Base-by-base conservation (phyloP, 2,113 vertebrate species). In the Rhabdornis inornatus region DNA sequence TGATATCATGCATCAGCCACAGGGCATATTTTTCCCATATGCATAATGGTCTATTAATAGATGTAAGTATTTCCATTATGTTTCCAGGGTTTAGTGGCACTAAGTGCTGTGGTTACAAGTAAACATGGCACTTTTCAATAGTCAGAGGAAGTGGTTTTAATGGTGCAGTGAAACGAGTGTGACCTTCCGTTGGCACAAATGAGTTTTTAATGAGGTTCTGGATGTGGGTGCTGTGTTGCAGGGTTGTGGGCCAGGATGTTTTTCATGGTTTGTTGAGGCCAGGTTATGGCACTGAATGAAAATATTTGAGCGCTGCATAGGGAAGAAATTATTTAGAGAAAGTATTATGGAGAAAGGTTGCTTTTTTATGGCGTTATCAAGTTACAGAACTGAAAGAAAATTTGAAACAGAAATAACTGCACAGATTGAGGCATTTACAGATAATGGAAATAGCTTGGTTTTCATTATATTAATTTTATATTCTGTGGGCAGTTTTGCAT, bases 21-120 rank as follows among this genome's bases (percentile, higher is more conserved):
- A 66, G 60, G 50, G 44, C 27, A 13, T 71, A 39, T 83, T 83
- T 95, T 83, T 6, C n/a, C 25, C 4, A 1, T 25, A 60, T 7
- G 3, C 72, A 60, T 78, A 86, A 63, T 60, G 69, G 45, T 50
- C 52, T 95, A 63, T 93, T 86, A 90, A 81, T 88, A 95, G 68
- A 39, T 90, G 3, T 49, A 69, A 81, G 60, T 31, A 76, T 83
- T 95, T 90, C 52, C 69, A 50, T 93, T 69, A 10, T 50, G 42
- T 68, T 91, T 88, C 79, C 56, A 77, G 78, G 27, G 20, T 93
- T 75, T 83, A 60, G 47, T 81, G 64, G 61, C 0, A 0, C 44
- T 80, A 64, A 92, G 75, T 88, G 90, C 79, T 92, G 88, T 92
- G 94, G 90, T 88, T 94, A 12, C 44, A 63, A 83, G 82, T 92